These are phyloP conservation scores for Atethmia centrago DNA, from an alignment of 2,888 invertebrate genomes.

Conservation along the genomic window DNA sequence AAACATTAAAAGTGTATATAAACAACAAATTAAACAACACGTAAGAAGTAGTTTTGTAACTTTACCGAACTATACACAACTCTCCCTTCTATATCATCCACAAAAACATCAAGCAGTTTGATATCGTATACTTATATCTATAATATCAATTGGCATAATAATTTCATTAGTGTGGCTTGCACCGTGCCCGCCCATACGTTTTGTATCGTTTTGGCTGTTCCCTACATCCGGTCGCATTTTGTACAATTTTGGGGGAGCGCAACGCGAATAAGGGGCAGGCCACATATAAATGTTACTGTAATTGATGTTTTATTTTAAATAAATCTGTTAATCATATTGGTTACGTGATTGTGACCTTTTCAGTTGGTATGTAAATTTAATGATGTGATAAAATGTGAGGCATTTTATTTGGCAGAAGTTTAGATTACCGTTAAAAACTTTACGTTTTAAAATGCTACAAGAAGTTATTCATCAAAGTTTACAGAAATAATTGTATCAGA, in stretches of 20 bases:
- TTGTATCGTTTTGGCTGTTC: constrained; percentile 81
- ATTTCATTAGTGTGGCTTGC: constrained; percentile 81
- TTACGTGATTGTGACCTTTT: constrained; percentile 27
- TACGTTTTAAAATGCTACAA: background rate
- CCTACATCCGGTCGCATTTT: constrained; percentile 78
- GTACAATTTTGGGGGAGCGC: constrained; percentile 68
- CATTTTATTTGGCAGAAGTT: background rate
- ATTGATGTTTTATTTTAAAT: constrained; percentile 53
- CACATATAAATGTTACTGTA: constrained; percentile 46
- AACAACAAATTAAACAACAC: constrained; percentile 5
- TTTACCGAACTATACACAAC: constrained; percentile 8
- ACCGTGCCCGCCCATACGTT: constrained; percentile 86
- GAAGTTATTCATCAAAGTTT: background rate
- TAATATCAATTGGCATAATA: constrained; percentile 76
- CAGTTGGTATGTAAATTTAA: constrained; percentile 5
- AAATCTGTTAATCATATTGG: constrained; percentile 51
- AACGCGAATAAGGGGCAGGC: constrained; percentile 50
- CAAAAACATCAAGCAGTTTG: constrained; percentile 40
- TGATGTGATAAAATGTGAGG: background rate
- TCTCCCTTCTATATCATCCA: constrained; percentile 11
- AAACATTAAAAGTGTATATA: constrained; percentile 11
- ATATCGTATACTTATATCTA: constrained; percentile 38
- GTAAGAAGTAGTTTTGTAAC: constrained; percentile 18
- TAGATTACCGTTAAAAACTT: background rate
- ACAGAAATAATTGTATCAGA: constrained; percentile 9